Percentiles rank a stretch among this genome's conserved stretches.
These are phyloP conservation scores for Pachycephus smyrnensis DNA, from an alignment of 2,888 invertebrate genomes.

Conservation along the genomic window DNA sequence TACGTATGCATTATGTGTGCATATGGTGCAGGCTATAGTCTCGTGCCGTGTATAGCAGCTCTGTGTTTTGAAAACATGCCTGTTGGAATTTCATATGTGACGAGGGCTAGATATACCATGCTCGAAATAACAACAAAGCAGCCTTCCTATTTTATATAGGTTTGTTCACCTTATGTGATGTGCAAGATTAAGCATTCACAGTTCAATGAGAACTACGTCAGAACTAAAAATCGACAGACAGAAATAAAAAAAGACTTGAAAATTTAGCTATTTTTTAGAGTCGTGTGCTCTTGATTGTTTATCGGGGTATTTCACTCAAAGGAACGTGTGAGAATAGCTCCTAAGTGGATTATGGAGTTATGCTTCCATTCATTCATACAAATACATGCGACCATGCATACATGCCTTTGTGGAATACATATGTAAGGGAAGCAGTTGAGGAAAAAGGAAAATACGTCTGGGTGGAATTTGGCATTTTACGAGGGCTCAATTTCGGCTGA, in stretches of 20 bases:
- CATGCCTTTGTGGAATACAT: neutral
- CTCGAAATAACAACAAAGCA: neutral
- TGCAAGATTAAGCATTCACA: too few relatives aligned
- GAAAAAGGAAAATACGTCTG: neutral
- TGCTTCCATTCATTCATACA: neutral
- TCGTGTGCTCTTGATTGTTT: too few relatives aligned
- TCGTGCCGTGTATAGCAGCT: neutral
- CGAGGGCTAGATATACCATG: neutral
- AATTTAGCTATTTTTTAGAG: too few relatives aligned
- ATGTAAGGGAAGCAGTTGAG: neutral
- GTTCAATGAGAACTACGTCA: too few relatives aligned
- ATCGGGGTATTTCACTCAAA: too few relatives aligned
- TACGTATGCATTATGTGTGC: neutral
- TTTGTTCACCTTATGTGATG: too few relatives aligned
- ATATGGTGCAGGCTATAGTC: neutral
- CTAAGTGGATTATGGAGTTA: neutral
- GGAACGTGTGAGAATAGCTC: too few relatives aligned
- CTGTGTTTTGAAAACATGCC: conserved; percentile 13
- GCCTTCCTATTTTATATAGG: neutral
- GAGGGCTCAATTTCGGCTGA: conserved; percentile 18
- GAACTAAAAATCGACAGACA: too few relatives aligned
- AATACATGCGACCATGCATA: neutral
- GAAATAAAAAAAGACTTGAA: too few relatives aligned
- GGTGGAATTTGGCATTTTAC: neutral
- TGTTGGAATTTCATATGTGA: conserved; percentile 33